Percentiles rank a stretch among this genome's conserved stretches.
phyloP scores from a whole-genome alignment of 2,113 vertebrate genomes.

The Sylvia atricapilla region DNA sequence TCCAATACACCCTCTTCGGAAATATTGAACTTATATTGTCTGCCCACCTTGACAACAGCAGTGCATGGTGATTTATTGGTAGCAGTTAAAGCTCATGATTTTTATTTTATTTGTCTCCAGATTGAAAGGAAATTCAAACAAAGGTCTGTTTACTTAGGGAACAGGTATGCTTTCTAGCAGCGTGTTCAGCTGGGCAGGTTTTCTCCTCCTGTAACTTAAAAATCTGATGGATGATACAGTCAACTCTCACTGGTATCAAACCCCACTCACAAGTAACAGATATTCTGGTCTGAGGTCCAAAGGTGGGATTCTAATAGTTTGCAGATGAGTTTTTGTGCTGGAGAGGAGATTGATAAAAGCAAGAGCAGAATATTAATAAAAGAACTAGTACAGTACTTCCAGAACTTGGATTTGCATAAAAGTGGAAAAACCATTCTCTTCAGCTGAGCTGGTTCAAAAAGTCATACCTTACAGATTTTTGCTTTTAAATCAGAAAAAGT shows the following conservation, averaged over 20 bases:
- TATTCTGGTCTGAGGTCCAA: background rate
- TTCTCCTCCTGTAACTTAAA: background rate
- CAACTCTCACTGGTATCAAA: background rate
- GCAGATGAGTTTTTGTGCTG: background rate
- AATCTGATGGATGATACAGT: background rate
- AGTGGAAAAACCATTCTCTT: background rate
- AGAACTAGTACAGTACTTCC: background rate
- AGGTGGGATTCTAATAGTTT: background rate
- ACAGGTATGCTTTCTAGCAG: background rate
- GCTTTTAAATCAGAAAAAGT: background rate
- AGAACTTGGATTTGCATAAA: conserved; percentile 30
- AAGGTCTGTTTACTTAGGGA: background rate
- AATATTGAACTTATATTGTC: background rate
- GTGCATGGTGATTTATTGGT: background rate
- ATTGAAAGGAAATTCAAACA: background rate
- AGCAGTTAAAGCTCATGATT: background rate
- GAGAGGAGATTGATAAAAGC: background rate
- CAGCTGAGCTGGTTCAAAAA: background rate
- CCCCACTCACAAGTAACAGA: background rate
- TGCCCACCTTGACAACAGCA: background rate
- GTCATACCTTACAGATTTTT: background rate
- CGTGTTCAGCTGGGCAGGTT: background rate
- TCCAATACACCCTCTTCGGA: fast-evolving
- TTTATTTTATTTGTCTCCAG: background rate
- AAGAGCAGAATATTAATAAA: background rate